Base-by-base conservation (phyloP, 2,797 vertebrate species). In the Typhlichthys subterraneus region DNA sequence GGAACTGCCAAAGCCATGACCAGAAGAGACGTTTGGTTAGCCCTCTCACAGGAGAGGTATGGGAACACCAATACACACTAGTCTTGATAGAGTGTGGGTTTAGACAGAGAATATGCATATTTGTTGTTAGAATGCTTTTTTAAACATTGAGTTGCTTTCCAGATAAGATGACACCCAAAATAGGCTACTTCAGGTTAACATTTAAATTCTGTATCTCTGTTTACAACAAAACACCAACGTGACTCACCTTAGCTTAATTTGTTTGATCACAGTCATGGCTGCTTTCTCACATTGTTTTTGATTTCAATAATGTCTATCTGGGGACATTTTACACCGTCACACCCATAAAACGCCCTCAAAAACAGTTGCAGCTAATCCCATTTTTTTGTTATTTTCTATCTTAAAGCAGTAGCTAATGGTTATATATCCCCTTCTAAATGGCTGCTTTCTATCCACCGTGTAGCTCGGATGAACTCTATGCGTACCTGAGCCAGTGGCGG, bases 11-110 rank as follows among this genome's bases (percentile, higher is more conserved):
- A 82, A 72, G 54, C 78, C 1, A 59, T 55, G 45, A 12, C 67
- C 6, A 77, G 61, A 46, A 83, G 83, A 65, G 92, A 94, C 2
- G 70, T 85, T 55, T 94, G 92, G 93, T 88, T 94, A 7, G 80
- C 89, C 29, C 85, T 94, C 48, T 86, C 91, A 45, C 89, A 88
- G 45, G 91, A 93, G 66, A 93, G 91, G 93, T 93, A 77, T 4
- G 29, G 47, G 57, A 68, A 69, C 46, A 59, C 4, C 15, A 38
- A 23, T 1, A 10, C 9, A 10, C 9, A 7, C 7, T 7, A 12
- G 12, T 53, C 12, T 12, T 53, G 23, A 15, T 29, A 29, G 23
- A 4, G 23, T 29, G 23, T 4, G 23, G 4, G 29, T 23, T 53
- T 29, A 12, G n/a, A 11, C 19, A 53, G 4, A 52, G 19, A 52